These are phyloP conservation scores for Nerophis ophidion DNA, from an alignment of 2,113 vertebrate genomes.

Conservation along the genomic window DNA sequence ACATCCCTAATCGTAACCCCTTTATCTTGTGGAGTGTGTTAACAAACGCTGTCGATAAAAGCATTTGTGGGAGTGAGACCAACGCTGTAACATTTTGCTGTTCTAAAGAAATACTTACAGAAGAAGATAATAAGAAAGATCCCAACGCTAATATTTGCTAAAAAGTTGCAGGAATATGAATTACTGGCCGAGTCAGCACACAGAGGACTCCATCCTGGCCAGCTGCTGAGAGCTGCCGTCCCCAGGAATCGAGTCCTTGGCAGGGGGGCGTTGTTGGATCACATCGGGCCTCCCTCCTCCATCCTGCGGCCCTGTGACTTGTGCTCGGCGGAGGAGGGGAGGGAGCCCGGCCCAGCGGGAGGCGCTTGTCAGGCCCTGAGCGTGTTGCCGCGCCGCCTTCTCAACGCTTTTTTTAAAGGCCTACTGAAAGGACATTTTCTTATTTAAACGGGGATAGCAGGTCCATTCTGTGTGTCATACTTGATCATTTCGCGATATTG, in stretches of 20 bases:
- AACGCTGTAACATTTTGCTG: no score
- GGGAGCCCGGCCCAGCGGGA: slow-evolving; percentile 40
- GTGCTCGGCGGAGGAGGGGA: slow-evolving; percentile 44
- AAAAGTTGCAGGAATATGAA: slow-evolving; percentile 37
- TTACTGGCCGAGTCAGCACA: slow-evolving; percentile 43
- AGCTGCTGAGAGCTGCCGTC: slow-evolving; percentile 61
- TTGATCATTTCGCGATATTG: no score
- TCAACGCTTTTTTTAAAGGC: slow-evolving; percentile 23
- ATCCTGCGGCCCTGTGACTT: slow-evolving; percentile 53
- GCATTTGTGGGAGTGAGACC: no score
- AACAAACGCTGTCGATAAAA: no score
- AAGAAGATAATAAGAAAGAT: neutral
- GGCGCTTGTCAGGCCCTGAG: slow-evolving; percentile 44
- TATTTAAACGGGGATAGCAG: no score
- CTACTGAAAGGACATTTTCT: no score
- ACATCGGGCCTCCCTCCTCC: slow-evolving; percentile 39
- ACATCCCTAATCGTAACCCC: no score
- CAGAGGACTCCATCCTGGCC: slow-evolving; percentile 44
- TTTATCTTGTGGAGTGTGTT: no score
- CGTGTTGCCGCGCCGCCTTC: slow-evolving; percentile 29
- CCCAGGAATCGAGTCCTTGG: slow-evolving; percentile 56
- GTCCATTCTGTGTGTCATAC: no score
- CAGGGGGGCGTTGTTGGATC: slow-evolving; percentile 50
- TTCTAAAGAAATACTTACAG: no score
- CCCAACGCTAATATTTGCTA: slow-evolving; percentile 1